These are phyloP conservation scores for Corythornis cristatus DNA, from an alignment of 2,113 vertebrate genomes.

Conservation along the genomic window DNA sequence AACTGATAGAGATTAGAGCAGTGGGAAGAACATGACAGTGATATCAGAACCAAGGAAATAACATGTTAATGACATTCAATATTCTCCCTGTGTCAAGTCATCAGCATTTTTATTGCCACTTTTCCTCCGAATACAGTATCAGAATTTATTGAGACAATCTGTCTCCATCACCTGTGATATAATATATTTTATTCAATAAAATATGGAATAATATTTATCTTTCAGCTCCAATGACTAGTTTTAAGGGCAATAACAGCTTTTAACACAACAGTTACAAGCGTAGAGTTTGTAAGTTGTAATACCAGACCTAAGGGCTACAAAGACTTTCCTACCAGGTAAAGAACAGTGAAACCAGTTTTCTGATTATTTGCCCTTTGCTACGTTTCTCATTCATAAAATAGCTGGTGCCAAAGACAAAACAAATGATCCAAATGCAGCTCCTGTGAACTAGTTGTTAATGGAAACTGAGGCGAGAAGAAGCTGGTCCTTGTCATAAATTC, in stretches of 20 bases:
- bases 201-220: constrained; percentile 85
- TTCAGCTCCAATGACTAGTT: constrained; percentile 76
- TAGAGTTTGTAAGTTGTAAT: constrained; percentile 65
- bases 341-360: neutral
- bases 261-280: constrained; percentile 66
- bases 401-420: constrained; percentile 4
- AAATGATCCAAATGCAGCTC: neutral
- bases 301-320: constrained; percentile 45
- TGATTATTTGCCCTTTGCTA: neutral
- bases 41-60: constrained; percentile 77
- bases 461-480: constrained; percentile 35
- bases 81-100: constrained; percentile 78
- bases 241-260: constrained; percentile 72
- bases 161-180: constrained; percentile 85
- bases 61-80: constrained; percentile 84
- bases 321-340: neutral
- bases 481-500: constrained; percentile 2
- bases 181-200: constrained; percentile 85
- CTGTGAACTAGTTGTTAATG: neutral
- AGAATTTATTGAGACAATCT: constrained; percentile 87
- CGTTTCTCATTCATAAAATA: constrained; percentile 13
- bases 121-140: constrained; percentile 81
- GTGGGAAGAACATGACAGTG: constrained; percentile 73
- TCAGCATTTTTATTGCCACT: constrained; percentile 85
- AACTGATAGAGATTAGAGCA: constrained; percentile 65